Base-by-base conservation (phyloP, 2,113 vertebrate genomes). In the Bufo bufo region DNA sequence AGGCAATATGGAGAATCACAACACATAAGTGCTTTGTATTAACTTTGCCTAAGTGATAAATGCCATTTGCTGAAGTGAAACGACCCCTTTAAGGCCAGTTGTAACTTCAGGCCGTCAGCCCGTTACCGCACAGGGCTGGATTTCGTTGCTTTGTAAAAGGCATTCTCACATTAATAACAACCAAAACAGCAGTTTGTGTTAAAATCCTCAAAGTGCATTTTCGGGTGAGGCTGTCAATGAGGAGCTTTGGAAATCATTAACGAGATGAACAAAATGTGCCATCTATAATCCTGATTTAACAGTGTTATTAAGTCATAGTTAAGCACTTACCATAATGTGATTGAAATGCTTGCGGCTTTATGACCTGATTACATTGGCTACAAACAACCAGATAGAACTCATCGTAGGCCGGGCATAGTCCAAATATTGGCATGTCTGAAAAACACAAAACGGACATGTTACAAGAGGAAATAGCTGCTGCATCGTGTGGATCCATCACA, bases 381-480 rank as follows among this genome's bases (percentile, higher is more conserved):
- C 98, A 99, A 96, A 99, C 98, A 94, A 99, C 98, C 96, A 99
- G 96, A 96, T 97, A 99, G 96, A 99, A 99, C 94, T 99, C 98
- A 92, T 99, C 98, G 90, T 99, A 97, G 92, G 98, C 97, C 79
- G 98, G 98, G 94, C 97, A 99, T 93, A 98, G 97, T 95, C 98
- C 98, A 95, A 99, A 99, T 96, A 99, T 98, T 93, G 97, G 96
- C 98, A 99, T 99, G 93, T 97, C 97, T 97, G 95, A 90, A 94
- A 93, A 89, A 93, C 87, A 93, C 91, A 93, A 91, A 90, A 89
- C 82, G 90, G 91, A 92, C 88, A 75, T 94, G 17, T 65, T 61
- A 75, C 19, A 79, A 56, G 14, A 72, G 33, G 72, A 71, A 7
- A 71, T 3, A 49, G 13, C 33, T 33, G 33, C 33, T 33, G 33